Base-by-base conservation (phyloP, 2,113 vertebrate genomes). In the Saccopteryx leptura region DNA sequence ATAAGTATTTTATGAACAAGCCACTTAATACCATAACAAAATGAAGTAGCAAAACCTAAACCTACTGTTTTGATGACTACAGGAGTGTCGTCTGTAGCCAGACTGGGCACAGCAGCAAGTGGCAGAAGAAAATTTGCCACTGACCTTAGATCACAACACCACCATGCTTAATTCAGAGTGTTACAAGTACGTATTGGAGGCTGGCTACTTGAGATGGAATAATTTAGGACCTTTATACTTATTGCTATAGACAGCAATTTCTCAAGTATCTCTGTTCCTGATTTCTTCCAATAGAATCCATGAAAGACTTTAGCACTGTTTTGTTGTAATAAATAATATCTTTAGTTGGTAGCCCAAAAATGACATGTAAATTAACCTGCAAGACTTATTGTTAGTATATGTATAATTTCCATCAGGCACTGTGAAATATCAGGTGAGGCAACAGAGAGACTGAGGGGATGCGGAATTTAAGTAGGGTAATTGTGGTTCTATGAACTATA, bases 1-100 rank as follows among this genome's bases (percentile, higher is more conserved):
- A 48, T n/a, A 86, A 72, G 11, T 28, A 39, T 94, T 88, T 91
- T 88, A 81, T 65, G 60, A 85, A 71, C 3, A 86, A 23, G 50
- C 58, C 58, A 84, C 15, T 93, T 83, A 54, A 54, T 11, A 74
- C 9, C n/a, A 31, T 75, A 91, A 90, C n/a, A 85, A 93, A 94
- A 79, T 31, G 39, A 94, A 95, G 91, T 21, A 80, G 31, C 33
- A 93, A 84, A 93, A 80, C 74, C 28, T 72, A 92, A 94, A 26
- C n/a, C 21, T 71, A 28, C 28, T 60, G 7, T 52, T 93, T 80
- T 82, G 28, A 93, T 66, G 91, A 19, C 19, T 63, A 12, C 11
- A 56, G 48, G 94, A 80, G 23, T 63, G 24, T 2, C n/a, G 39
- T 76, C 60, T 88, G 56, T 46, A 61, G 69, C 39, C 66, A 71